Base-by-base conservation (phyloP, 2,113 vertebrate genomes). In the Sylvia atricapilla region DNA sequence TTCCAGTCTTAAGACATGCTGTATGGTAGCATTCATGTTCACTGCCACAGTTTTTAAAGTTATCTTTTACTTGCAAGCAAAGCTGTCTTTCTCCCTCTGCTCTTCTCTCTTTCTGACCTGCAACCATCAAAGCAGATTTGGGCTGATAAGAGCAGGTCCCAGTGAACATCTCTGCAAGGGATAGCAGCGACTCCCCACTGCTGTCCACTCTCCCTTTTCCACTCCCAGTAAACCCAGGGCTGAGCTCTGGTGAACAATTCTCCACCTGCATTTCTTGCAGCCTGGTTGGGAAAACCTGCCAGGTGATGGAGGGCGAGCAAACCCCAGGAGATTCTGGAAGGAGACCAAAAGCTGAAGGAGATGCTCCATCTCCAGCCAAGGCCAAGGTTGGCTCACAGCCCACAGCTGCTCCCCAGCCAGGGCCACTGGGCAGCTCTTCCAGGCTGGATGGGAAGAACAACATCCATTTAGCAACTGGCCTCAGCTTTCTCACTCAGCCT, bases 261-360 rank as follows among this genome's bases (percentile, higher is more conserved):
- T 50, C 16, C 1, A 24, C 17, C 49, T 39, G 25, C 28, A 49
- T 59, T 92, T 84, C 66, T 72, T 75, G 28, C 66, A 67, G 53
- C 33, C 33, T 3, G 0, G 8, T 27, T 53, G 47, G 64, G 21
- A 87, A 79, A 94, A 43, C 41, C n/a, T 49, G 5, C 30, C 35
- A n/a, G 22, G 41, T 23, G 28, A 35, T 3, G 24, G 56, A 89
- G 27, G 20, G 7, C 0, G 0, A 75, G 30, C 6, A 60, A 41
- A 74, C 5, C 8, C 2, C 0, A 11, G 33, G 49, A 63, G 35
- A 35, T 22, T 20, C 55, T 77, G 46, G 37, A 76, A 85, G 52
- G 35, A 46, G 19, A 83, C 7, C n/a, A 84, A 52, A 58, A 81
- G 9, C 55, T 93, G 76, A 37, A 66, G 68, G 39, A 90, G 92